Conservation (phyloP, 2,113 vertebrate species). For the Choloepus hoffmanni region DNA sequence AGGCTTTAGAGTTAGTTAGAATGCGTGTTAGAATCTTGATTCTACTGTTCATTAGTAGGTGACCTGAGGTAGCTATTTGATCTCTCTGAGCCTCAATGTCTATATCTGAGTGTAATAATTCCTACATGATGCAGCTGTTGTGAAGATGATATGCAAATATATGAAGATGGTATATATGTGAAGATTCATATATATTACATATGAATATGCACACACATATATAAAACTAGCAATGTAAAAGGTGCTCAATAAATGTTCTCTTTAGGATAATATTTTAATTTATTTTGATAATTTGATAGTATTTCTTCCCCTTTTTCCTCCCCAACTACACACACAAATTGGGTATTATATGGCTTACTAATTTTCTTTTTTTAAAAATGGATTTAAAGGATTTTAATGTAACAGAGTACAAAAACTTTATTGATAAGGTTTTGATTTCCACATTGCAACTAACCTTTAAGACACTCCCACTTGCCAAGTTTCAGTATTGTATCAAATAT, state of each 20-base stretch:
- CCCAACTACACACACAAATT: not conserved
- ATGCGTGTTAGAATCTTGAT: conserved; percentile 3
- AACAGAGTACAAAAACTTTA: too few species aligned
- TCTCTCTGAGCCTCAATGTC: not conserved
- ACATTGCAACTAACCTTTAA: too few species aligned
- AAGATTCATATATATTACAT: not conserved
- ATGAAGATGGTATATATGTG: too few species aligned
- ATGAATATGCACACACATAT: not conserved
- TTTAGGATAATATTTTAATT: conserved; percentile 23
- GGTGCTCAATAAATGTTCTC: not conserved
- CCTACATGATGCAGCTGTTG: not conserved
- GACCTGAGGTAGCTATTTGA: not conserved
- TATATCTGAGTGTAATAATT: not conserved
- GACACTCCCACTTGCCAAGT: too few species aligned
- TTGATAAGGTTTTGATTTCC: too few species aligned
- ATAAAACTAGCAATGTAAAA: not conserved
- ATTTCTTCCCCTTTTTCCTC: not conserved
- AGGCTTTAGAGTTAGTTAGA: not conserved
- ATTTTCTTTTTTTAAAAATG: not conserved
- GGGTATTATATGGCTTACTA: not conserved
- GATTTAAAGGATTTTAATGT: too few species aligned
- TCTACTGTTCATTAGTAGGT: not conserved
- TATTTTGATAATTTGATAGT: not conserved
- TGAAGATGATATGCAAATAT: not conserved
- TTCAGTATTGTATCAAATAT: too few species aligned